Evolutionary conservation across 2,888 invertebrate genomes (phyloP), one percentile per base, ranked within the genome.

Genomic region (Dusona sp.): DNA sequence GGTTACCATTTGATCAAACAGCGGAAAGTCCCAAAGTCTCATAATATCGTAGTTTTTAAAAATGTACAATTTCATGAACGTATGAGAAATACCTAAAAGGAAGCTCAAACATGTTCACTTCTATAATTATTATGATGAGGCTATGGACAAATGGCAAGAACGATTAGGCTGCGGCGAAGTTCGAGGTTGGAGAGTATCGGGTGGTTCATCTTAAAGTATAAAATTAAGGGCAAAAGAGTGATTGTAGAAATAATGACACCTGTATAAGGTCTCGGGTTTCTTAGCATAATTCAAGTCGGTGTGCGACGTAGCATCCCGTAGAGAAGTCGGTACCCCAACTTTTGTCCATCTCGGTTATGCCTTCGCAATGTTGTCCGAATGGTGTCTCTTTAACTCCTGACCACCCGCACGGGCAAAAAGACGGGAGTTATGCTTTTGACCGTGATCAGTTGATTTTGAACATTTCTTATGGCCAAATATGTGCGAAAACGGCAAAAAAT

Each of bases 141-240:
- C 45, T n/a, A 33, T 45, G 54, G 33, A 19, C 65, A 65, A 48
- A 48, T 51, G 48, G 16, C 61, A 72, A 73, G 82, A 64, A 68
- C 57, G 74, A 22, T 82, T 45, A 68, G 33, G 51, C 86, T 68
- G 65, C 79, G 74, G 70, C 77, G 38, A 16, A n/a, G 65, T 84
- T 64, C 70, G 73, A 65, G 83, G 51, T 74, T 65, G 77, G 54
- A 45, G 65, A 70, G 78, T 90, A 91, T 90, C 89, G 83, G 88
- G 78, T 57, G 82, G 91, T 90, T 90, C 89, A 90, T 89, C 90
- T 89, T 88, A 89, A 91, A 90, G 90, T 91, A 90, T 89, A 90
- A 88, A 87, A 51, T n/a, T 51, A 70, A 84, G 65, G 84, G 78
- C 83, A n/a, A 48, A 75, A 85, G 65, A 83, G 82, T 85, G 84